A percentile compares a stretch with the other conserved stretches of the same genome.
These are phyloP conservation scores for Lytechinus variegatus DNA, from an alignment of 35 echinoderm and acorn worm species.

Conservation along the genomic window DNA sequence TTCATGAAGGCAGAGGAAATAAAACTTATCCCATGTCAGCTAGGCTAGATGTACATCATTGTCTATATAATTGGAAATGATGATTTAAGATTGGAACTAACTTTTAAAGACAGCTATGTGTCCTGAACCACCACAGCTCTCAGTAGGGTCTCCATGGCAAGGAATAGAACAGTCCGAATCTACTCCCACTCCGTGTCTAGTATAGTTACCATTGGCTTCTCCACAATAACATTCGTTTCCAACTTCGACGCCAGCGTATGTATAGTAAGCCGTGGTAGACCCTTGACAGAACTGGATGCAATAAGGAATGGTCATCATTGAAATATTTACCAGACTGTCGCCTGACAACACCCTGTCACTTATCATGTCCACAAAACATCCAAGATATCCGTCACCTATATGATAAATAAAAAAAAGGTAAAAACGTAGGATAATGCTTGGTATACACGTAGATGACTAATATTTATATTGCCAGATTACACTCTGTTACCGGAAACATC, in stretches of 20 bases:
- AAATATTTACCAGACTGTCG: too few species aligned
- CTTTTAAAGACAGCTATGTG: not conserved
- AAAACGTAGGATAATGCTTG: too few species aligned
- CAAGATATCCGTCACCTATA: not conserved
- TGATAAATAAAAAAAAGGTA: too few species aligned
- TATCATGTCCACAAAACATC: not conserved
- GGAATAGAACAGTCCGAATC: not conserved
- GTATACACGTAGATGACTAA: too few species aligned
- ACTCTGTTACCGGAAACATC: not conserved
- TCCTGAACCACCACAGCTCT: constrained; percentile 10
- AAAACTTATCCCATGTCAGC: too few species aligned
- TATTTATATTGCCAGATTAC: not conserved
- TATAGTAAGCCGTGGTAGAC: not conserved
- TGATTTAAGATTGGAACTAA: not conserved
- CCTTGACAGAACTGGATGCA: constrained; percentile 13
- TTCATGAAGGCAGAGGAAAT: too few species aligned
- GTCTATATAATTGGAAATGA: too few species aligned
- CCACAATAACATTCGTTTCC: constrained; percentile 6
- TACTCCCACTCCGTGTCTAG: not conserved
- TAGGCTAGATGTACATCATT: too few species aligned
- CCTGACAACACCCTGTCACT: not conserved
- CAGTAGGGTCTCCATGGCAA: not conserved
- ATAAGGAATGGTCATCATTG: not conserved
- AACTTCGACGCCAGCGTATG: not conserved
- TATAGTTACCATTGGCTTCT: not conserved